Evolutionary conservation across 2,113 vertebrate genomes (phyloP).

Genomic region (Perognathus longimembris): DNA sequence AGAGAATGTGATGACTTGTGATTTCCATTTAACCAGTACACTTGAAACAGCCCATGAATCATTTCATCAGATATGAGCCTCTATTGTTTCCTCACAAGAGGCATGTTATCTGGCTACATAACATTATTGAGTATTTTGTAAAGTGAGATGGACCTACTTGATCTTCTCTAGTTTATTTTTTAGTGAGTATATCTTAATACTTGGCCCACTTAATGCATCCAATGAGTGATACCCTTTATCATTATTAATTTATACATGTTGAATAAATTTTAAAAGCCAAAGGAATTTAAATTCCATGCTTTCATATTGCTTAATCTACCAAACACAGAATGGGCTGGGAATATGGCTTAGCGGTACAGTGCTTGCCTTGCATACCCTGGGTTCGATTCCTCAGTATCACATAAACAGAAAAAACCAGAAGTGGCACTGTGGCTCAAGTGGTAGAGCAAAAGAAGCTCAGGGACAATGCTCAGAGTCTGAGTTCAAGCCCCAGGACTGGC

Average conservation of each 20-base stretch:
- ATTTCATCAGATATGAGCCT: neutral
- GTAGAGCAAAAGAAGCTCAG: too few relatives aligned
- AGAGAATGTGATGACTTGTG: slow-evolving; percentile 2
- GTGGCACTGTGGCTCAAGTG: too few relatives aligned
- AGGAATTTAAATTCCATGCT: neutral
- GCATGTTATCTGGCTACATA: slow-evolving; percentile 10
- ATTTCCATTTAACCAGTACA: neutral
- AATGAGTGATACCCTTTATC: neutral
- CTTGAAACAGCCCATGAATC: neutral
- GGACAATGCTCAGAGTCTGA: too few relatives aligned
- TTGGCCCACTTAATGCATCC: neutral
- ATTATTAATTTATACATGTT: slow-evolving; percentile 5
- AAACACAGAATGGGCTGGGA: neutral
- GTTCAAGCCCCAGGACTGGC: too few relatives aligned
- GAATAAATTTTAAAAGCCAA: neutral
- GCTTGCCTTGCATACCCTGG: too few relatives aligned
- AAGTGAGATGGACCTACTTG: neutral
- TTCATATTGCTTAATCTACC: neutral
- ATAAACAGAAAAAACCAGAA: too few relatives aligned
- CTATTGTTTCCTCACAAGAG: neutral
- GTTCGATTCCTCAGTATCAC: too few relatives aligned
- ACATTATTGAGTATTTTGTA: neutral
- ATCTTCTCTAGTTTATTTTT: neutral
- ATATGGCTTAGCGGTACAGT: too few relatives aligned
- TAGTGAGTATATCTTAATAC: neutral